Evolutionary conservation across 2,113 vertebrate species (phyloP).

Genomic region (Tichodroma muraria): DNA sequence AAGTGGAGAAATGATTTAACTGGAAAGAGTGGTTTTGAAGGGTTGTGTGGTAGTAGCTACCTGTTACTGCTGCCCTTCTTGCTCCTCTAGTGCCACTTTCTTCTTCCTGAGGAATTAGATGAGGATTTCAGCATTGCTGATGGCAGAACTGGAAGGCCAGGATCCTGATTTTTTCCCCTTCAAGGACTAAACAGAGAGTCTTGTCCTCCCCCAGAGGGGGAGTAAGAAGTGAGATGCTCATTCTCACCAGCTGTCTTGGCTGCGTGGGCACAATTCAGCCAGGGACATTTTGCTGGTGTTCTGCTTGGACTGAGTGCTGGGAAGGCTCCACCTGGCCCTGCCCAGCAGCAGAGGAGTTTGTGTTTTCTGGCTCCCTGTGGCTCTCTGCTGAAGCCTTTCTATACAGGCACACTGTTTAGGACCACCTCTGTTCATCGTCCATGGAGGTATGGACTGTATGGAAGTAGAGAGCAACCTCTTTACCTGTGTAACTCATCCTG

Average conservation of each 20-base stretch:
- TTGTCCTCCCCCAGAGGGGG: not conserved
- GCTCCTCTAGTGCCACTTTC: not conserved
- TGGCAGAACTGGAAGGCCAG: not conserved
- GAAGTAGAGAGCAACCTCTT: not conserved
- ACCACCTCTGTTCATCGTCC: not conserved
- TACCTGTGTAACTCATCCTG: not conserved
- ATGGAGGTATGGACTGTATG: accelerated
- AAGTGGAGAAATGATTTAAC: not conserved
- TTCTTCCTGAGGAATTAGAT: not conserved
- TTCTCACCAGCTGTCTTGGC: not conserved
- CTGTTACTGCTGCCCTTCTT: not conserved
- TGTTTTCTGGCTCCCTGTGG: not conserved
- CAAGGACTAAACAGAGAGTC: not conserved
- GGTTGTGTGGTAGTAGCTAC: not conserved
- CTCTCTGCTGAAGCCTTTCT: not conserved
- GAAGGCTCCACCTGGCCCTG: not conserved
- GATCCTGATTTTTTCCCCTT: not conserved
- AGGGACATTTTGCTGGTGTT: not conserved
- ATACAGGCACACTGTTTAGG: not conserved
- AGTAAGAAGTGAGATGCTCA: not conserved
- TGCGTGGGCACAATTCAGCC: not conserved
- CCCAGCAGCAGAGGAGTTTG: not conserved
- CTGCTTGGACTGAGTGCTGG: not conserved
- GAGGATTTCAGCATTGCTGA: not conserved
- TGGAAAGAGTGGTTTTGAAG: not conserved